These are phyloP conservation scores for Aphis craccivora DNA, from an alignment of 1,140 invertebrate species.

Conservation along the genomic window DNA sequence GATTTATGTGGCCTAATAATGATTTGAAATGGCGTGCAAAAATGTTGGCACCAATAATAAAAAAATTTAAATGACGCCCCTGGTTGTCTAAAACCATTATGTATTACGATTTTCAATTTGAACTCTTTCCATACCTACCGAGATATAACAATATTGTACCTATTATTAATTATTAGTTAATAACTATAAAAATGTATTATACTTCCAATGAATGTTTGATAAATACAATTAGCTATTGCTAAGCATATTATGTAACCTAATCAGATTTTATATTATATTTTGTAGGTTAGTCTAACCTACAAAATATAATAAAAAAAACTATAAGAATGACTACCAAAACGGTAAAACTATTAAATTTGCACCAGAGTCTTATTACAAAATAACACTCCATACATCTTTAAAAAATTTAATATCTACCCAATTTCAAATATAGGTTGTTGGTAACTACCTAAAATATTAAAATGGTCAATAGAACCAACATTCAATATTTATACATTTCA, in stretches of 20 bases:
- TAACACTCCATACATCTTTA: too few species aligned
- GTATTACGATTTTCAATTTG: not conserved
- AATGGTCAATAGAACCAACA: not conserved
- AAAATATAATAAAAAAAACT: not conserved
- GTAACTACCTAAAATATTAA: not conserved
- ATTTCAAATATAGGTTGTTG: not conserved
- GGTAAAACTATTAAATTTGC: not conserved
- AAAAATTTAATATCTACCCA: too few species aligned
- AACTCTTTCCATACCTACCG: too few species aligned
- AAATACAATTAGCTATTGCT: not conserved
- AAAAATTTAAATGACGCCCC: too few species aligned
- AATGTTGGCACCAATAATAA: too few species aligned
- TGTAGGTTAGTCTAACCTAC: not conserved
- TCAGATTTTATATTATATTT: too few species aligned
- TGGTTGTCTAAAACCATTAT: too few species aligned
- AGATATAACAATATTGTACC: not conserved
- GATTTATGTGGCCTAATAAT: too few species aligned
- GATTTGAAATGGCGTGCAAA: too few species aligned
- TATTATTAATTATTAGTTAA: not conserved
- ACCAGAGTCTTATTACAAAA: too few species aligned
- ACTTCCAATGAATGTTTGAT: too few species aligned
- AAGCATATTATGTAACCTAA: too few species aligned
- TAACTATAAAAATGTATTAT: not conserved
- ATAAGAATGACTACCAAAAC: not conserved
- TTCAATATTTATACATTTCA: not conserved